A percentile compares a stretch with the other conserved stretches of the same genome.
These are phyloP conservation scores for Centropus bengalensis DNA, from an alignment of 2,113 vertebrate species.

Conservation along the genomic window DNA sequence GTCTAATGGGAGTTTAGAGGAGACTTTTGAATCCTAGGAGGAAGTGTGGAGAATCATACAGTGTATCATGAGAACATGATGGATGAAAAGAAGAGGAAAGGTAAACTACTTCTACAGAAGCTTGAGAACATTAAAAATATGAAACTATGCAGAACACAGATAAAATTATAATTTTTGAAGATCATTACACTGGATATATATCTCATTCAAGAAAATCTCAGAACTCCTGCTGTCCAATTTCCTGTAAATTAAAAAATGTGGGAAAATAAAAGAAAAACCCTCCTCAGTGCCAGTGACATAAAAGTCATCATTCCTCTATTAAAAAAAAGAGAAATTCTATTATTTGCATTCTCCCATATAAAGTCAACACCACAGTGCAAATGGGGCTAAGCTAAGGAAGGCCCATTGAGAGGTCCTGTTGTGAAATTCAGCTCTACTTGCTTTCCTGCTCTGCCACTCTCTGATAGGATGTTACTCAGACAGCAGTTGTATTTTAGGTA, in stretches of 20 bases:
- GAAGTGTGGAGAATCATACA: background rate
- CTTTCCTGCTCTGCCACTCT: background rate
- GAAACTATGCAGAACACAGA: background rate
- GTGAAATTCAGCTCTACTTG: background rate
- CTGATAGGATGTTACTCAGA: background rate
- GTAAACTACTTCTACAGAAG: background rate
- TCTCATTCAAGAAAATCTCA: conserved; percentile 1
- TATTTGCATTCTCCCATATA: background rate
- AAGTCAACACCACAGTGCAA: background rate
- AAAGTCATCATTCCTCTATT: background rate
- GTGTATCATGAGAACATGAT: background rate
- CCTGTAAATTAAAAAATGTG: conserved; percentile 11
- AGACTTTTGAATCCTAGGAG: background rate
- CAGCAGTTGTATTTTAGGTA: background rate
- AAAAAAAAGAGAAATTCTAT: background rate
- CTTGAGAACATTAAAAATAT: background rate
- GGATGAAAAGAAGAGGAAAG: background rate
- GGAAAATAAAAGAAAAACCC: background rate
- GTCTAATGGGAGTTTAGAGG: background rate
- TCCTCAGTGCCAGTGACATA: background rate
- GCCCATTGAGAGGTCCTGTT: background rate
- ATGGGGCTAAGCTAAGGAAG: background rate
- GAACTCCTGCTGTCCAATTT: background rate
- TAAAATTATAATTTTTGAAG: background rate
- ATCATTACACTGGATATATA: background rate